These are phyloP conservation scores for Leucoraja erinaceus DNA, from an alignment of 2,113 vertebrate genomes.

Conservation along the genomic window DNA sequence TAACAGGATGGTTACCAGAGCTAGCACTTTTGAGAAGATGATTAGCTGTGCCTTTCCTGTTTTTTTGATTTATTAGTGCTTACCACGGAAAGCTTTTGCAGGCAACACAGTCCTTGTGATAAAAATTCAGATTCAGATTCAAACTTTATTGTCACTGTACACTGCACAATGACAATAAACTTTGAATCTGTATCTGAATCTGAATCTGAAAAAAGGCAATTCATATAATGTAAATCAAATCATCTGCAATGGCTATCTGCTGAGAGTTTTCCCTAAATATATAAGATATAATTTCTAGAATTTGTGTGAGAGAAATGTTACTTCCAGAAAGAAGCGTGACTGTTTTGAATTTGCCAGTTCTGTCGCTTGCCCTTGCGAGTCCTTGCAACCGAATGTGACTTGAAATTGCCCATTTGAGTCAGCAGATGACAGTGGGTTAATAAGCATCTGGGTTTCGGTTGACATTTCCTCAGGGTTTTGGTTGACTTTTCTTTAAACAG, in stretches of 20 bases:
- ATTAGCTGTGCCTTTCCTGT: neutral
- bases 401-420: neutral
- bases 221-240: neutral
- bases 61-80: neutral
- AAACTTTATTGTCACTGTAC: no score
- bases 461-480: neutral
- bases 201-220: neutral
- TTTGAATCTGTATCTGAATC: no score
- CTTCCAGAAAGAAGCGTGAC: neutral
- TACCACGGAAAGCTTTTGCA: neutral
- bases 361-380: neutral
- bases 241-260: neutral
- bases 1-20: neutral
- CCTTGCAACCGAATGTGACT: neutral
- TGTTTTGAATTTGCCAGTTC: constrained; percentile 18
- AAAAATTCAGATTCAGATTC: no score
- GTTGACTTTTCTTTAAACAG: neutral
- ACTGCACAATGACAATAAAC: no score
- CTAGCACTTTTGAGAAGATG: neutral
- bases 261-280: neutral
- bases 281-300: neutral
- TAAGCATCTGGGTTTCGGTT: neutral
- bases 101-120: neutral
- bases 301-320: neutral
- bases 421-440: neutral